A percentile compares a stretch with the other conserved stretches of the same genome.
Evolutionary conservation across 1,140 invertebrate species (phyloP).

Genomic region (Trypoxylus dichotomus): DNA sequence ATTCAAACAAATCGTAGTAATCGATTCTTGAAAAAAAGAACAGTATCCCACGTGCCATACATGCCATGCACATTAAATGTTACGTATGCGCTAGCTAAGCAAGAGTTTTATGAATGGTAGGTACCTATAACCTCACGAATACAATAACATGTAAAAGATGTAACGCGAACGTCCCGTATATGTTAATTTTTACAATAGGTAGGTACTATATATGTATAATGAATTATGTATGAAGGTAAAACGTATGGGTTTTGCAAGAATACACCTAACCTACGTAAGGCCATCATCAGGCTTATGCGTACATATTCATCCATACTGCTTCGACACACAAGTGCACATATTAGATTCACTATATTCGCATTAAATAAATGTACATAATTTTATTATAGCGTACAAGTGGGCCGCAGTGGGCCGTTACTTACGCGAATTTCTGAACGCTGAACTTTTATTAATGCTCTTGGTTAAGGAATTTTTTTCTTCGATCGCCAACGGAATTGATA

Average conservation of each 20-base stretch:
- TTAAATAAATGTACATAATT: neutral
- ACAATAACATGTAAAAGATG: neutral
- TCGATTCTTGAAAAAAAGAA: no score
- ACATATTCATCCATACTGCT: neutral
- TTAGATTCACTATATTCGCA: neutral
- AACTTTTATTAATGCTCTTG: neutral
- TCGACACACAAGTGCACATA: neutral
- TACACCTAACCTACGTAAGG: neutral
- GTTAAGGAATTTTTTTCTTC: neutral
- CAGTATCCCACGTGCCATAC: neutral
- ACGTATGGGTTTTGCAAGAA: neutral
- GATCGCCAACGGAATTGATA: neutral
- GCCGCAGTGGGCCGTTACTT: neutral
- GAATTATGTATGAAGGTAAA: neutral
- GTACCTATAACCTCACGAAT: neutral
- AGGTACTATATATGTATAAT: conserved; percentile 7
- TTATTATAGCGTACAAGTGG: neutral
- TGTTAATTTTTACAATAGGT: neutral
- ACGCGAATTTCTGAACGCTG: neutral
- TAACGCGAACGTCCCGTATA: neutral
- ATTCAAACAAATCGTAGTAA: no score
- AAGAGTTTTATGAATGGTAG: neutral
- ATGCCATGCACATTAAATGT: no score
- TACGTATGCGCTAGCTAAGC: no score
- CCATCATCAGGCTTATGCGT: neutral